Evolutionary conservation across 2,113 vertebrate species (phyloP).

Genomic region (Psilopogon haemacephalus): DNA sequence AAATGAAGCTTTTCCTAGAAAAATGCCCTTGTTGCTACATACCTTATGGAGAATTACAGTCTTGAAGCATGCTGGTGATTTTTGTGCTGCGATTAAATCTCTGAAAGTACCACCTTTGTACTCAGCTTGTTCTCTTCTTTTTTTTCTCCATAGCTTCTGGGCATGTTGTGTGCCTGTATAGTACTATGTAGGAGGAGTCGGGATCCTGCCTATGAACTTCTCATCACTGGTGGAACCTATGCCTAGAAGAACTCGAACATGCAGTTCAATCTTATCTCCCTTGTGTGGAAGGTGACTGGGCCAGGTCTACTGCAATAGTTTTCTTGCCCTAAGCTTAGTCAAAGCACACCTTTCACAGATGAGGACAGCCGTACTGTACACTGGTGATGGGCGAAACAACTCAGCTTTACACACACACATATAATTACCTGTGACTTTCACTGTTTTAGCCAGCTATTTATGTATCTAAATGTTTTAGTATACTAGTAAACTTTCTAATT

Average conservation of each 20-base stretch:
- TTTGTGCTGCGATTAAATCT: background rate
- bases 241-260: slow-evolving; percentile 73
- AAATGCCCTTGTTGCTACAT: background rate
- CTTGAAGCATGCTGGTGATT: background rate
- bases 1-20: background rate
- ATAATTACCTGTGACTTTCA: slow-evolving; percentile 38
- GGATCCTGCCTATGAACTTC: slow-evolving; percentile 91
- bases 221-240: slow-evolving; percentile 87
- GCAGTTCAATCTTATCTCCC: slow-evolving; percentile 54
- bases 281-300: slow-evolving; percentile 57
- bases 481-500: slow-evolving; percentile 45
- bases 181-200: slow-evolving; percentile 89
- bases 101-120: background rate
- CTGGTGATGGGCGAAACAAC: slow-evolving; percentile 75
- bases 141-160: slow-evolving; percentile 82
- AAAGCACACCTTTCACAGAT: slow-evolving; percentile 75
- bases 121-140: slow-evolving; percentile 47
- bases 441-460: slow-evolving; percentile 60
- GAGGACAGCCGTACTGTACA: slow-evolving; percentile 68
- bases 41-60: background rate
- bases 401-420: slow-evolving; percentile 56
- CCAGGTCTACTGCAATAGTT: slow-evolving; percentile 56
- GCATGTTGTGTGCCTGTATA: slow-evolving; percentile 91
- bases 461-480: slow-evolving; percentile 64
- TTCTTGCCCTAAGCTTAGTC: slow-evolving; percentile 69